Percentiles rank a stretch among this genome's conserved stretches.
These are phyloP conservation scores for Forbesichthys papilliferus DNA, from an alignment of 2,113 vertebrate species.

Conservation along the genomic window DNA sequence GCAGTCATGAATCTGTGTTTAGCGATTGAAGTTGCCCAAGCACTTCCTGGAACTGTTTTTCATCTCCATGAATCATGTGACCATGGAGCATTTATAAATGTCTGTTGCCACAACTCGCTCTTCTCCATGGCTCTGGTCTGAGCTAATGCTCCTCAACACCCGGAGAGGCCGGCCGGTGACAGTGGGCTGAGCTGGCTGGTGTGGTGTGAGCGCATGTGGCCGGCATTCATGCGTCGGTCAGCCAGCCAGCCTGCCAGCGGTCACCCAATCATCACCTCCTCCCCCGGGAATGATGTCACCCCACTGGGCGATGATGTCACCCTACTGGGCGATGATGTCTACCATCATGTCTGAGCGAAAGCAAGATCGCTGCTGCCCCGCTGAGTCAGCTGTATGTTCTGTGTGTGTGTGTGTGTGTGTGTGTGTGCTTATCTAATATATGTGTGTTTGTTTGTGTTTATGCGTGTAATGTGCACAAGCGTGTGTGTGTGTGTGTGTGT, in stretches of 20 bases:
- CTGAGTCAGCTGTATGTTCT: conserved; percentile 61
- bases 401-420: neutral
- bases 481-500: conserved; percentile 17
- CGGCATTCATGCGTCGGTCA: conserved; percentile 46
- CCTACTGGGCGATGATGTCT: conserved; percentile 5
- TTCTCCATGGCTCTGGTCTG: no score
- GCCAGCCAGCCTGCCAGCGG: conserved; percentile 36
- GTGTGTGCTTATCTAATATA: neutral
- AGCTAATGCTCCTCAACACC: neutral
- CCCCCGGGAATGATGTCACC: conserved; percentile 66
- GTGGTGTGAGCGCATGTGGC: conserved; percentile 28
- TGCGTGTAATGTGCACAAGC: neutral
- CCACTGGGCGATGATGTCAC: conserved; percentile 37
- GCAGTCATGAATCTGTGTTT: no score
- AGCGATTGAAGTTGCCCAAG: no score
- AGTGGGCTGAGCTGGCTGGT: conserved; percentile 15
- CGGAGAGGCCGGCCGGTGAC: conserved; percentile 40
- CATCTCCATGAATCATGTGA: no score
- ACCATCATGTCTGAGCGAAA: conserved; percentile 23
- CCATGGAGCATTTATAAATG: no score
- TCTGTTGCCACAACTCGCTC: no score
- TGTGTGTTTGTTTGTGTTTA: neutral
- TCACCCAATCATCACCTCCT: conserved; percentile 53
- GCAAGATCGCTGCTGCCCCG: conserved; percentile 31
- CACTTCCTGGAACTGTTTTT: no score